A percentile compares a stretch with the other conserved stretches of the same genome.
These are phyloP conservation scores for Petaurus breviceps DNA, from an alignment of 2,113 vertebrate species.

Conservation along the genomic window DNA sequence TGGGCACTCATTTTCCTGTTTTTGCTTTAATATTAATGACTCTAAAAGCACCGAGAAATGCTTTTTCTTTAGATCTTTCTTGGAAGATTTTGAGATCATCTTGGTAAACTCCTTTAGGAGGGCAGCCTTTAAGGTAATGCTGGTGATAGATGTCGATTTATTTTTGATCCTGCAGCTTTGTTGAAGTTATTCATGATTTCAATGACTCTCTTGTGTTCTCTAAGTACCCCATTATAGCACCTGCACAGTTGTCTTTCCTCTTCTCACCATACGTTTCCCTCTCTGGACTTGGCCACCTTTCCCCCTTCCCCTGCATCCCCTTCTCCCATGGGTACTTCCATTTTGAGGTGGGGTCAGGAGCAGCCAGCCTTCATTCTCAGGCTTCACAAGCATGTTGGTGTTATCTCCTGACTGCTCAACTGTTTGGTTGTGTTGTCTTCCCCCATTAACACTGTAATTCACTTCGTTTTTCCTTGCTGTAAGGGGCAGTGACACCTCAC, in stretches of 20 bases:
- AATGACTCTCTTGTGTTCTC: not conserved
- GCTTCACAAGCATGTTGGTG: not conserved
- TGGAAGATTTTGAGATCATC: not conserved
- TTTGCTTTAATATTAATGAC: not conserved
- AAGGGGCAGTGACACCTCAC: too few relatives aligned
- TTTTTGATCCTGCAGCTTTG: too few relatives aligned
- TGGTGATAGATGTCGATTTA: too few relatives aligned
- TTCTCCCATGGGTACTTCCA: too few relatives aligned
- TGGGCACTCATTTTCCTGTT: not conserved
- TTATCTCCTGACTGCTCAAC: too few relatives aligned
- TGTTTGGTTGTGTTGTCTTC: too few relatives aligned
- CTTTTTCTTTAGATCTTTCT: not conserved
- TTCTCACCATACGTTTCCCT: not conserved
- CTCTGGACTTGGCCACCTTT: not conserved
- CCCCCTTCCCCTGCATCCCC: too few relatives aligned
- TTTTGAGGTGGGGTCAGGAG: too few relatives aligned
- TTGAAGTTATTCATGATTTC: not conserved
- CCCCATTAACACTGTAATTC: too few relatives aligned
- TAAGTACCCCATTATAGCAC: too few relatives aligned
- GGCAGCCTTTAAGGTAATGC: too few relatives aligned
- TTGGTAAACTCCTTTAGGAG: not conserved
- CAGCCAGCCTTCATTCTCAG: not conserved
- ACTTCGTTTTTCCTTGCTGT: too few relatives aligned
- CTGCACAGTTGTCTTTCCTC: not conserved
- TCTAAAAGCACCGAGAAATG: not conserved